Evolutionary conservation across 2,113 vertebrate genomes (phyloP).

Genomic region (Ovis canadensis): DNA sequence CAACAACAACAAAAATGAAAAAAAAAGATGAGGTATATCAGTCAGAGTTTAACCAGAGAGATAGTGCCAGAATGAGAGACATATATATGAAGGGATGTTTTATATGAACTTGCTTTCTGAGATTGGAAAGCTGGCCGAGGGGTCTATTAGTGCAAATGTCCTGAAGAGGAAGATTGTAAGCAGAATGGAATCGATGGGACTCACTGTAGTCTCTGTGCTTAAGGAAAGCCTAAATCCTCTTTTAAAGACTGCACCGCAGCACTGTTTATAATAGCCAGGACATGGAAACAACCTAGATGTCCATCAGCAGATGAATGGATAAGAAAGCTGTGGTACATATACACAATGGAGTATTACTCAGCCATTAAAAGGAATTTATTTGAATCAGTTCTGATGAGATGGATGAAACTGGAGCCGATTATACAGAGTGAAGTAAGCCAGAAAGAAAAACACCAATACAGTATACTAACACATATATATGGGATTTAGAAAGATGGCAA

Average conservation of each 20-base stretch:
- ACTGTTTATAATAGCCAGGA: too few species aligned
- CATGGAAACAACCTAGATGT: too few species aligned
- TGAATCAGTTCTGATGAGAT: too few species aligned
- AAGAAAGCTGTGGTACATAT: too few species aligned
- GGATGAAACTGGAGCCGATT: too few species aligned
- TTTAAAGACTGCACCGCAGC: neutral
- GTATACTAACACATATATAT: too few species aligned
- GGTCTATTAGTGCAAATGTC: accelerated
- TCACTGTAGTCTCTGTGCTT: neutral
- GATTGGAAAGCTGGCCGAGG: neutral
- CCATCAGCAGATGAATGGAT: too few species aligned
- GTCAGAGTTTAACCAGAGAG: neutral
- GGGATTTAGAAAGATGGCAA: too few species aligned
- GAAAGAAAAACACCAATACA: too few species aligned
- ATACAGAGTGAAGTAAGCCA: too few species aligned
- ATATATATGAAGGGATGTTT: neutral
- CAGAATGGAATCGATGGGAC: neutral
- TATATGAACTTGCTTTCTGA: neutral
- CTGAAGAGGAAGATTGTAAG: neutral
- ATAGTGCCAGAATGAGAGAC: neutral
- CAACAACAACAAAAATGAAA: neutral
- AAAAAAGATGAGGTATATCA: neutral
- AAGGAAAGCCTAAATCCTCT: neutral
- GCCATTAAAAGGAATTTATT: too few species aligned
- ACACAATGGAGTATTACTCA: too few species aligned